These are phyloP conservation scores for Mormyrops attenuatus DNA, from an alignment of 2,797 vertebrate species.

Conservation along the genomic window DNA sequence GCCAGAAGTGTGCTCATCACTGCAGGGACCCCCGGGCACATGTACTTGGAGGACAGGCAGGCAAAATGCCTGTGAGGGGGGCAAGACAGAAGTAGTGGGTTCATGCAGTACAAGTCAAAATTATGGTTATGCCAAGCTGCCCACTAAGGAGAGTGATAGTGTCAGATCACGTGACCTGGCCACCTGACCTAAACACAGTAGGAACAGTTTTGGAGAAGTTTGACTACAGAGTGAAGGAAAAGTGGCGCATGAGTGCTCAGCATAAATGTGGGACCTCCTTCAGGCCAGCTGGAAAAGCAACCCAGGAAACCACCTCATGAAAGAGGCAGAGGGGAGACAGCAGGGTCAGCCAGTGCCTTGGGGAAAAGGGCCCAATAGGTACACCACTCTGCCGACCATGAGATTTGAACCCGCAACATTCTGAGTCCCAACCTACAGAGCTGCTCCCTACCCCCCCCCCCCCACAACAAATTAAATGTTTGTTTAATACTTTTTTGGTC, in stretches of 20 bases:
- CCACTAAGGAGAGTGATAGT: background rate
- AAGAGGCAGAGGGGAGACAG: background rate
- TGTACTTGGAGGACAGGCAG: slow-evolving; percentile 97
- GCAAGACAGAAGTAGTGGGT: background rate
- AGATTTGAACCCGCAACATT: background rate
- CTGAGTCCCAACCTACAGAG: background rate
- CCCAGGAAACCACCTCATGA: background rate
- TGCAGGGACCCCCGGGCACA: slow-evolving; percentile 95
- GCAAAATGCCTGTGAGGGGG: slow-evolving; percentile 81
- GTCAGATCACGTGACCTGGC: background rate
- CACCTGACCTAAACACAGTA: background rate
- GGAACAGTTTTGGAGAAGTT: background rate
- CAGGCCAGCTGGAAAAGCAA: background rate
- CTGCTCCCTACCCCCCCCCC: background rate
- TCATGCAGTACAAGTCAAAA: background rate
- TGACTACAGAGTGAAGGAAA: background rate
- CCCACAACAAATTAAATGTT: background rate
- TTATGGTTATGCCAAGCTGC: background rate
- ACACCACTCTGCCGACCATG: background rate
- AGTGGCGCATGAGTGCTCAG: background rate
- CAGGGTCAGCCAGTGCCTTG: background rate
- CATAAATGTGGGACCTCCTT: background rate
- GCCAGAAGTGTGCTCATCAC: slow-evolving; percentile 96
- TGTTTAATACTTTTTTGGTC: too few species aligned
- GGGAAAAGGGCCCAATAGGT: background rate